Conservation (phyloP, 2,888 invertebrate species). For the Epirrita christyi region DNA sequence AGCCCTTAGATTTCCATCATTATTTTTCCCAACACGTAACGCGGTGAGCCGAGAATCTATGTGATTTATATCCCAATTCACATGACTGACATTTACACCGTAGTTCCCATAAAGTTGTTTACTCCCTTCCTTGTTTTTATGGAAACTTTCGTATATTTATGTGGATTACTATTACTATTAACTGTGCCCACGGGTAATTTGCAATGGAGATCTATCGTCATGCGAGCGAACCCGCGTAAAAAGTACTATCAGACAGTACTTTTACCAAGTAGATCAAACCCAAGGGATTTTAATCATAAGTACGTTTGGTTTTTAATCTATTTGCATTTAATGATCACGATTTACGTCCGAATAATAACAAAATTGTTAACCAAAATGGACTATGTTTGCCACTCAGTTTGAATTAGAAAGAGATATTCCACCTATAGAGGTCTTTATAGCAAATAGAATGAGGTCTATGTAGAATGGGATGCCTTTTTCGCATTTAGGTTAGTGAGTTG, state of each 20-base stretch:
- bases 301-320: background rate
- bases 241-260: too few species aligned
- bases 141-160: too few species aligned
- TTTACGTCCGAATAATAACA: conserved; percentile 1
- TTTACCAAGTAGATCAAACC: background rate
- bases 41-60: conserved; percentile 27
- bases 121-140: conserved; percentile 6
- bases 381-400: conserved; percentile 4
- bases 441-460: conserved; percentile 10
- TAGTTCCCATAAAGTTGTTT: conserved; percentile 32
- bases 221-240: too few species aligned
- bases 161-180: too few species aligned
- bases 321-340: background rate
- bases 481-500: conserved; percentile 12
- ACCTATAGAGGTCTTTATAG: conserved; percentile 11
- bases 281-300: conserved; percentile 1
- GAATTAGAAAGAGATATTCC: conserved; percentile 12
- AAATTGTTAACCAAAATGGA: background rate
- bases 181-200: too few species aligned
- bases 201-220: too few species aligned
- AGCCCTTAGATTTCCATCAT: conserved; percentile 17
- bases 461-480: conserved; percentile 21
- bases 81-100: conserved; percentile 30
- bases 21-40: conserved; percentile 35
- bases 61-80: conserved; percentile 38